Percentiles rank a stretch among this genome's conserved stretches.
phyloP scores from a whole-genome alignment of 2,113 vertebrate species.

The Phyllopteryx taeniolatus region DNA sequence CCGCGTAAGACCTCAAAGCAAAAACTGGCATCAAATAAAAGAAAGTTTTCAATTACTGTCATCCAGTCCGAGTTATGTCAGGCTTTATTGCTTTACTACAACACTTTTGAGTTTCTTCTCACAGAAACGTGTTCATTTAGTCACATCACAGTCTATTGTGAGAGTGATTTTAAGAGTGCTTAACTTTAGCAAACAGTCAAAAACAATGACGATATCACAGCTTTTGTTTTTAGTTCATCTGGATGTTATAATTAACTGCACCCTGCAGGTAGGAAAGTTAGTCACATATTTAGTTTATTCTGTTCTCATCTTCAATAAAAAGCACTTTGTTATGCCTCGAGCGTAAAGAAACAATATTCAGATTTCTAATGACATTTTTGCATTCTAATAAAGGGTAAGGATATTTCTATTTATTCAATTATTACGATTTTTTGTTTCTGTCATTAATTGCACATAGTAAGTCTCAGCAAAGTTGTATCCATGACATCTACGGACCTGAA shows the following conservation, averaged over 20 bases:
- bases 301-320: not conserved
- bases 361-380: not conserved
- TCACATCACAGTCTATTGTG: not conserved
- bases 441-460: not conserved
- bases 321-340: not conserved
- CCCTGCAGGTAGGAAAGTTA: not conserved
- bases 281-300: not conserved
- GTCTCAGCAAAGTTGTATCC: not conserved
- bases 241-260: not conserved
- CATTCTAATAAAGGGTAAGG: no score
- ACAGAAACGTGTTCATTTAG: not conserved
- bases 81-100: not conserved
- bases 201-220: not conserved
- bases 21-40: conserved; percentile 10
- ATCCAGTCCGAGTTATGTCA: not conserved
- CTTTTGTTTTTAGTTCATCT: not conserved
- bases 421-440: not conserved
- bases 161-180: not conserved
- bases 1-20: conserved; percentile 10
- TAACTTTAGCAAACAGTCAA: not conserved
- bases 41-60: not conserved
- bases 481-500: not conserved
- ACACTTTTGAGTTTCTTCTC: not conserved
- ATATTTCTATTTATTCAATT: not conserved
- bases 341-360: not conserved